Percentiles rank a stretch among this genome's conserved stretches.
These are phyloP conservation scores for Tragelaphus buxtoni DNA, from an alignment of 2,113 vertebrate genomes.

Conservation along the genomic window DNA sequence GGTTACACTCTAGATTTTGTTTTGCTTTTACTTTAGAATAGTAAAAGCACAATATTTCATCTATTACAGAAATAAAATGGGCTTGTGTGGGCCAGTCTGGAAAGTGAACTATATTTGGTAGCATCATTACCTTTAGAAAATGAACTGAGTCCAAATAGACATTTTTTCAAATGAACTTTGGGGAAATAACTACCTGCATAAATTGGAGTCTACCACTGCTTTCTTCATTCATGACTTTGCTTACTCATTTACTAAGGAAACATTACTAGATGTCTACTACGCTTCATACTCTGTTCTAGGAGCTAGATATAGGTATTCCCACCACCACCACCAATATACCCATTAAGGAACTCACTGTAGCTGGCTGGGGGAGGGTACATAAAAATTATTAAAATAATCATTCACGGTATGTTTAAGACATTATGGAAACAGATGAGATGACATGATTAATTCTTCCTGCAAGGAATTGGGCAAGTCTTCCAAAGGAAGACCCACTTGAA, in stretches of 20 bases:
- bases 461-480: background rate
- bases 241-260: background rate
- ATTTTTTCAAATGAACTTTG: background rate
- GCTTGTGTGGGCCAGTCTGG: background rate
- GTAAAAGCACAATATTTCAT: background rate
- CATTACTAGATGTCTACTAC: background rate
- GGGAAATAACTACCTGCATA: background rate
- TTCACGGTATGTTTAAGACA: background rate
- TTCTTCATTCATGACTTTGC: background rate
- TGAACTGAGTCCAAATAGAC: background rate
- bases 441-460: background rate
- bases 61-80: background rate
- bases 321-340: background rate
- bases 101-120: background rate
- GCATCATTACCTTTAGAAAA: background rate
- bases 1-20: background rate
- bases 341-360: background rate
- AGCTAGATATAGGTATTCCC: background rate
- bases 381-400: background rate
- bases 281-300: background rate
- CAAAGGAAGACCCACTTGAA: constrained; percentile 13
- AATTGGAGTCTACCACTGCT: background rate
- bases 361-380: background rate
- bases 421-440: background rate
- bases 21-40: constrained; percentile 26